Evolutionary conservation across 1,140 invertebrate genomes (phyloP), one percentile per base, ranked within the genome.

Genomic region (Papilio glaucus): DNA sequence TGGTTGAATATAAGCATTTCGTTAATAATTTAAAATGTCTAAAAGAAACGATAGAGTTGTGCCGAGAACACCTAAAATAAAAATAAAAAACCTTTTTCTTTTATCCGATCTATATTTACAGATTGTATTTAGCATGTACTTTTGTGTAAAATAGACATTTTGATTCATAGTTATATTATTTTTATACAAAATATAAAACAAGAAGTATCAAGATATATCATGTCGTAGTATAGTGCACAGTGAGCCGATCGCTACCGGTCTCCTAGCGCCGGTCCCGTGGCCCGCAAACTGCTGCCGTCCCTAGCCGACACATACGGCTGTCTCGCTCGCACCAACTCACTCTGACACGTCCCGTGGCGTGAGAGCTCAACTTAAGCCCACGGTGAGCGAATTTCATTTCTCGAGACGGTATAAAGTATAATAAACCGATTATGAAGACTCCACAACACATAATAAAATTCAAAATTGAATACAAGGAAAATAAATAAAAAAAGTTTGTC

Each of bases 281-380:
- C 29, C 29, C 29, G 29, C 49, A 57, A n/a, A n/a, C n/a, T n/a
- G n/a, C n/a, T n/a, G 49, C 42, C 72, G 9, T 63, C 79, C 74
- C 12, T 62, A 78, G 75, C 26, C 45, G 0, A 24, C 10, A 57
- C 21, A 24, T 24, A 13, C 24, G 61, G 18, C 53, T n/a, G 12
- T 81, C 74, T 37, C 63, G 13, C 29, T 75, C 65, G 29, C 38
- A 75, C 76, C 70, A 10, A 80, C 74, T 75, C 75, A 65, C 74
- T 75, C 75, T 75, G 77, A 83, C 81, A 79, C 81, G 77, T 77
- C 79, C 77, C 81, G 78, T 72, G 77, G 78, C 81, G 77, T 74
- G 70, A 79, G 75, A 78, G 77, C 81, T 82, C 78, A 80, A 80
- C 72, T 75, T 82, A 80, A 82, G 78, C 81, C 74, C 60, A 70